Base-by-base conservation (phyloP, 2,888 invertebrate species). In the Gymnoscelis rufifasciata region DNA sequence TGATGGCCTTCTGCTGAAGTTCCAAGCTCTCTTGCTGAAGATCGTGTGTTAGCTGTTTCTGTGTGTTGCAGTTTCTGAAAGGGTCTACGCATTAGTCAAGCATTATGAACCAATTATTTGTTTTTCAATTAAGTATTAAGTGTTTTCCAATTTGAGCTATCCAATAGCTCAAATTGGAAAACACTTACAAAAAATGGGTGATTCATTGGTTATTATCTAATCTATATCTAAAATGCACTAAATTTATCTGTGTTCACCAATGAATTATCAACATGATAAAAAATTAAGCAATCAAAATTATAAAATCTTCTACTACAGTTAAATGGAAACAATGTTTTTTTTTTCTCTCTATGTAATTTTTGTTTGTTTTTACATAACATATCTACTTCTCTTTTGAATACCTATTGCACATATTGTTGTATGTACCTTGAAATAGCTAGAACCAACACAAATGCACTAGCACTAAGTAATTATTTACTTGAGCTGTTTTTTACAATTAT, bases 11-110 rank as follows among this genome's bases (percentile, higher is more conserved):
- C 61, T 88, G 78, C 60, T 89, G 89, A 55, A 88, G 57, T 59
- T 83, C 79, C 64, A 89, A 68, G 56, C 88, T 86, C 69, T 88
- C 88, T 59, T 78, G 77, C 56, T 88, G 88, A 54, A 89, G 73
- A 19, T 75, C 71, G 43, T 88, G 80, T 5, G 76, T 88, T 63
- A 79, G 56, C 57, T 81, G 78, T 62, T 81, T 79, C 68, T 88
- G 87, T 37, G 64, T 59, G 51, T 81, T 82, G 57, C 84, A 86
- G 38, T 78, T 68, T 66, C 88, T 83, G 72, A 19, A 57, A 60
- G 14, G 3, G 26, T 44, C 14, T 24, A 14, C n/a, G 39, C 24
- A 7, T 40, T n/a, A 51, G 13, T 33, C 36, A 19, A 41, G 43
- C 47, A 38, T 42, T 47, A 38, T 35, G 31, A 45, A 43, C 36